A percentile compares a stretch with the other conserved stretches of the same genome.
These are phyloP conservation scores for Andrena hattorfiana DNA, from an alignment of 2,888 invertebrate genomes.

Conservation along the genomic window DNA sequence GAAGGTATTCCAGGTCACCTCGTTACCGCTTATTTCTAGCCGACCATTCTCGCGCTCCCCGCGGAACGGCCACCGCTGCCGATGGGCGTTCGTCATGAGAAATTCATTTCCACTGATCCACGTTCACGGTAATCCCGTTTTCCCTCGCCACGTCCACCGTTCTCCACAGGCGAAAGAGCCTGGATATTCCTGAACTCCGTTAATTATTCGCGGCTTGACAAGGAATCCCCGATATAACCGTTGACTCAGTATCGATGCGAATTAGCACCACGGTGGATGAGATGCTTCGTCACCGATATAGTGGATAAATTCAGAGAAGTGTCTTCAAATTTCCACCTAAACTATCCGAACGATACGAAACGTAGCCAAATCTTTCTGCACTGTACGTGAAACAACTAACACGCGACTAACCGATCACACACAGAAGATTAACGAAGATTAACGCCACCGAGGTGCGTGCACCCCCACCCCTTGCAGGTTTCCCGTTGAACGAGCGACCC, in stretches of 20 bases:
- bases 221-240: slow-evolving; percentile 12
- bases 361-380: no score
- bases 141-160: slow-evolving; percentile 6
- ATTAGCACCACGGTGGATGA: neutral
- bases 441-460: neutral
- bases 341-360: no score
- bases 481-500: neutral
- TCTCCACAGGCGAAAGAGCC: neutral
- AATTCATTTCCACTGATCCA: slow-evolving; percentile 69
- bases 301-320: no score
- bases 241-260: slow-evolving; percentile 16
- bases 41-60: neutral
- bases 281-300: neutral
- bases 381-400: no score
- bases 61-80: neutral
- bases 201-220: slow-evolving; percentile 15
- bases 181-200: slow-evolving; percentile 22
- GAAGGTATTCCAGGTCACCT: slow-evolving; percentile 67
- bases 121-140: slow-evolving; percentile 57
- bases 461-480: slow-evolving; percentile 5
- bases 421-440: no score
- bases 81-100: slow-evolving; percentile 40
- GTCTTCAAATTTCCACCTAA: no score
- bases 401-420: no score
- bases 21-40: slow-evolving; percentile 40